These are phyloP conservation scores for Galerucella calmariensis DNA, from an alignment of 2,888 invertebrate genomes.

Conservation along the genomic window DNA sequence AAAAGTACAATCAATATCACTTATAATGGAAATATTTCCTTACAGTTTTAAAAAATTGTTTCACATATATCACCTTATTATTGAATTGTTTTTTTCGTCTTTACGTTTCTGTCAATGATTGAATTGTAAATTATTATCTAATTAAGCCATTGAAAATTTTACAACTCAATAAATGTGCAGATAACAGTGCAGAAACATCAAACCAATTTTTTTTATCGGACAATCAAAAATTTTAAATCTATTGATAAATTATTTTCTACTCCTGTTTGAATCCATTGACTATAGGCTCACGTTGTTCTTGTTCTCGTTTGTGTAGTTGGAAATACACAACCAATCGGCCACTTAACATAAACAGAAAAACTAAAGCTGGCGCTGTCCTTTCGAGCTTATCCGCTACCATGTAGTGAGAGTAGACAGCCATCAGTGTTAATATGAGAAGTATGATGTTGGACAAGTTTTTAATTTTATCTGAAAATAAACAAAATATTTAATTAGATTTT, in stretches of 20 bases:
- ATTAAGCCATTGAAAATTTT: too few relatives aligned
- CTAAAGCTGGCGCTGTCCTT: slow-evolving; percentile 88
- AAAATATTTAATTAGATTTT: slow-evolving; percentile 30
- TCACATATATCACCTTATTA: too few relatives aligned
- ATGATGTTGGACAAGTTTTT: slow-evolving; percentile 91
- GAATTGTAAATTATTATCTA: too few relatives aligned
- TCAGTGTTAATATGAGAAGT: slow-evolving; percentile 83
- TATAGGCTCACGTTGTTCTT: slow-evolving; percentile 57
- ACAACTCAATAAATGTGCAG: too few relatives aligned
- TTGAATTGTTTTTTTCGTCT: too few relatives aligned
- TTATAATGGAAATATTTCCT: too few relatives aligned
- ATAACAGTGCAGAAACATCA: background rate
- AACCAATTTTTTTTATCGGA: background rate
- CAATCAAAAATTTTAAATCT: background rate
- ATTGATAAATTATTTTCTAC: slow-evolving; percentile 39
- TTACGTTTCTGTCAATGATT: too few relatives aligned
- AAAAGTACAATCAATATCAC: too few relatives aligned
- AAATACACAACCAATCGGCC: slow-evolving; percentile 88
- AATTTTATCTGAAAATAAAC: slow-evolving; percentile 80
- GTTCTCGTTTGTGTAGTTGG: slow-evolving; percentile 68
- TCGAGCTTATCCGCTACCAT: slow-evolving; percentile 94
- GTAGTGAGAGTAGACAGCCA: slow-evolving; percentile 93
- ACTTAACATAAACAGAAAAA: slow-evolving; percentile 92
- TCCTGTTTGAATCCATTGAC: slow-evolving; percentile 64
- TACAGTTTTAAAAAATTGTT: too few relatives aligned